Evolutionary conservation across 1,140 invertebrate species (phyloP).

Genomic region (Diuraphis noxia): DNA sequence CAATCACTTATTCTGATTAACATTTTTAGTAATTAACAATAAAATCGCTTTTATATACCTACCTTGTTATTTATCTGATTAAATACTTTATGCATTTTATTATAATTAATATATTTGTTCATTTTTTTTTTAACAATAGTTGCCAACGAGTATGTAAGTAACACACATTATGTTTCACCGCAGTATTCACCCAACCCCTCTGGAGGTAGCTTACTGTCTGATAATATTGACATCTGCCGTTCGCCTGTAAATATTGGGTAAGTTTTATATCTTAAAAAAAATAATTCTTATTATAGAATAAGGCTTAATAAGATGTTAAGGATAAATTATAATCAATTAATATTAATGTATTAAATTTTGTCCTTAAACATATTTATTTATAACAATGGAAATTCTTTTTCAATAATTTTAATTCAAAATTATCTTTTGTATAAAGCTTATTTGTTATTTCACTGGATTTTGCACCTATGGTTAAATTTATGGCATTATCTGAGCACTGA

Average conservation of each 20-base stretch:
- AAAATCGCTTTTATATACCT: neutral
- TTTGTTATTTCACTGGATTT: slow-evolving; percentile 3
- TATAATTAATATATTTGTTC: neutral
- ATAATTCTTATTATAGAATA: neutral
- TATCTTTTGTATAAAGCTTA: slow-evolving; percentile 27
- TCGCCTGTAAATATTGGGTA: slow-evolving; percentile 84
- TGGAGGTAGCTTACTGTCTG: slow-evolving; percentile 68
- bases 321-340: neutral
- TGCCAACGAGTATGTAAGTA: slow-evolving; percentile 46
- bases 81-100: neutral
- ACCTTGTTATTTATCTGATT: neutral
- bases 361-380: neutral
- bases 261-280: slow-evolving; percentile 60
- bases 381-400: neutral
- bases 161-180: slow-evolving; percentile 39
- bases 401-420: neutral
- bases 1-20: neutral
- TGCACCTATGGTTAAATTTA: slow-evolving; percentile 19
- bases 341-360: neutral
- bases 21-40: neutral
- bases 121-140: slow-evolving; percentile 29
- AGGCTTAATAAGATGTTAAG: neutral
- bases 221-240: slow-evolving; percentile 85
- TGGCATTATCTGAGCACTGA: slow-evolving; percentile 32
- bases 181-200: slow-evolving; percentile 60